Base-by-base conservation (phyloP, 1,140 invertebrate genomes). In the Drosophila seguyi region DNA sequence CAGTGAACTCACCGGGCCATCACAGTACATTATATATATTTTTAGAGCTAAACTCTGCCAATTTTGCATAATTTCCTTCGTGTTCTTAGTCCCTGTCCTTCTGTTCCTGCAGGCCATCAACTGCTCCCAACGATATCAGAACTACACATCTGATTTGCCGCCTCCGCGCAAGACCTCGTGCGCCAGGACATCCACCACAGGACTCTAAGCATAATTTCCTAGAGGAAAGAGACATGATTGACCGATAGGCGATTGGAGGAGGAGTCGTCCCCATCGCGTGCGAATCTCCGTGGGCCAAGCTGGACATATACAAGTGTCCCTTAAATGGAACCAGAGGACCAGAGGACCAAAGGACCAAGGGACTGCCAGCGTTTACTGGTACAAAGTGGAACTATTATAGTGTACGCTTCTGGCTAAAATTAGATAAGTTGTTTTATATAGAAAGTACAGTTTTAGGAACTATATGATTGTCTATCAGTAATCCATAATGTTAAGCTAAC, bases 121-220 rank as follows among this genome's bases (percentile, higher is more conserved):
- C 74, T 92, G 91, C 56, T 79, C 85, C 45, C 71, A 79, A 16
- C 85, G 87, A 39, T 92, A 90, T 74, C 91, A 81, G 62, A 87
- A 90, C 86, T 92, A 91, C 62, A 78, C 87, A 81, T 72, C 91
- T 67, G 91, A 92, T 76, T 91, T 92, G 73, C 91, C 91, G 48
- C 87, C 91, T 18, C 88, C 91, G 16, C 79, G 91, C 29, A 91
- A 90, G 67, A 92, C 91, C 11, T 92, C 91, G 58, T 91, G 79
- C 60, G 91, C 53, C 42, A 75, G 91, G 42, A 92, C 91, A 58
- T 92, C 91, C 29, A 91, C 91, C 13, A 92, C 91, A 34, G 91
- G 91, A 50, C 34, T 92, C 20, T 92, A 71, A 84, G 47, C 31
- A 38, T 34, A 42, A 48, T 34, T 42, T 29, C 27, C 38, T n/a